These are phyloP conservation scores for Graphium colonna DNA, from an alignment of 2,888 invertebrate species.

Conservation along the genomic window DNA sequence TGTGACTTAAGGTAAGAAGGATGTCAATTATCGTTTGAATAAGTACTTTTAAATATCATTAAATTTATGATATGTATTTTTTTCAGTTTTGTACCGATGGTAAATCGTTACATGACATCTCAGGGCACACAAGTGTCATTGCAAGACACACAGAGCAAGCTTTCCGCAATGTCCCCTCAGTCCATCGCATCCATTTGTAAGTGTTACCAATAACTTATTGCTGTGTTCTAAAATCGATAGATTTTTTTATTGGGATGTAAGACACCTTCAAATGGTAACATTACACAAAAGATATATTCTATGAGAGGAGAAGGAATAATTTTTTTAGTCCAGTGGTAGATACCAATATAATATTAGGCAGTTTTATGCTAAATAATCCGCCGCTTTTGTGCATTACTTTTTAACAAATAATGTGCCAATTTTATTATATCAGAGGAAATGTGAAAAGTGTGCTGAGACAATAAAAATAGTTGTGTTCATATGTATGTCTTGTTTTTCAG, in stretches of 20 bases:
- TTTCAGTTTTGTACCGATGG: slow-evolving; percentile 75
- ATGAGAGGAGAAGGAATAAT: no score
- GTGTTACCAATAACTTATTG: slow-evolving; percentile 30
- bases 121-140: slow-evolving; percentile 77
- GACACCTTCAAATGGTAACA: slow-evolving; percentile 23
- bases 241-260: no score
- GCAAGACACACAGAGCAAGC: slow-evolving; percentile 67
- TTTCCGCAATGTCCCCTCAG: slow-evolving; percentile 76
- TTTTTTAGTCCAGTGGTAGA: not conserved
- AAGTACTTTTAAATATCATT: not conserved
- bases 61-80: slow-evolving; percentile 2
- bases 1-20: slow-evolving; percentile 74
- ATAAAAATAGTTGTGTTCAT: no score
- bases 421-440: no score
- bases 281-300: not conserved
- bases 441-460: no score
- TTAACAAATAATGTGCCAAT: no score
- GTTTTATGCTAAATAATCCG: no score
- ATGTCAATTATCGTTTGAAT: not conserved
- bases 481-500: slow-evolving; percentile 35
- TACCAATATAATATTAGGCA: no score
- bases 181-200: slow-evolving; percentile 76
- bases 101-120: slow-evolving; percentile 77
- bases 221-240: no score
- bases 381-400: no score